phyloP scores from a whole-genome alignment of 2,797 vertebrate species.

The Leontopithecus rosalia region DNA sequence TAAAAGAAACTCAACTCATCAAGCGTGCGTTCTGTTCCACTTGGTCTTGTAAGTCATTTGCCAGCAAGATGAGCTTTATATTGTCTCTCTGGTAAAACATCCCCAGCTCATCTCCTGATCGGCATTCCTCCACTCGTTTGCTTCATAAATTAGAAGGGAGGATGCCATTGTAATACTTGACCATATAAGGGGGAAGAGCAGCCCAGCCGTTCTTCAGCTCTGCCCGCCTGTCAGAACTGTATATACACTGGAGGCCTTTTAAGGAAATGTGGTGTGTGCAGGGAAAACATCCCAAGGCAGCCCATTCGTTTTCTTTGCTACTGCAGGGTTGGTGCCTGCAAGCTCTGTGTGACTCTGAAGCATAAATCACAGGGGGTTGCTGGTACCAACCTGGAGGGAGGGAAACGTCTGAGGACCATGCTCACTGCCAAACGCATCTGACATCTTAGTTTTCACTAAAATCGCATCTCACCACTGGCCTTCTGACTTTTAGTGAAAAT shows the following conservation, averaged over 20 bases:
- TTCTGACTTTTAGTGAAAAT: not conserved
- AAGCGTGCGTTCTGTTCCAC: not conserved
- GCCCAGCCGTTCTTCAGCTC: slow-evolving; percentile 73
- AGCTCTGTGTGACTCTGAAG: slow-evolving; percentile 43
- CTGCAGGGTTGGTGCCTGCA: slow-evolving; percentile 62
- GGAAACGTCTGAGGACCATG: not conserved
- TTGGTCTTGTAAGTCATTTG: slow-evolving; percentile 53
- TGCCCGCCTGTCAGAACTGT: slow-evolving; percentile 69
- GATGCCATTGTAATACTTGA: slow-evolving; percentile 80
- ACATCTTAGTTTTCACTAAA: not conserved
- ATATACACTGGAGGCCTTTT: slow-evolving; percentile 83
- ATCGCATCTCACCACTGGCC: not conserved
- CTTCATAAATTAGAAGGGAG: slow-evolving; percentile 82
- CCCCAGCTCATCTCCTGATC: slow-evolving; percentile 58
- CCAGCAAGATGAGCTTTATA: slow-evolving; percentile 4
- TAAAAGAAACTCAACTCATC: not conserved
- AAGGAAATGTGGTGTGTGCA: slow-evolving; percentile 79
- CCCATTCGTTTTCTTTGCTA: slow-evolving; percentile 76
- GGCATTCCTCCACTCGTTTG: slow-evolving; percentile 71
- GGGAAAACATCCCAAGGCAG: slow-evolving; percentile 78
- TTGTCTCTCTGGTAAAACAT: slow-evolving; percentile 65
- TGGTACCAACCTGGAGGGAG: not conserved
- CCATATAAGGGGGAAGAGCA: slow-evolving; percentile 82
- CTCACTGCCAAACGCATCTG: not conserved
- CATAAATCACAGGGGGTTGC: slow-evolving; percentile 45